Conservation (phyloP, 2,797 vertebrate species). For the Coreius guichenoti region DNA sequence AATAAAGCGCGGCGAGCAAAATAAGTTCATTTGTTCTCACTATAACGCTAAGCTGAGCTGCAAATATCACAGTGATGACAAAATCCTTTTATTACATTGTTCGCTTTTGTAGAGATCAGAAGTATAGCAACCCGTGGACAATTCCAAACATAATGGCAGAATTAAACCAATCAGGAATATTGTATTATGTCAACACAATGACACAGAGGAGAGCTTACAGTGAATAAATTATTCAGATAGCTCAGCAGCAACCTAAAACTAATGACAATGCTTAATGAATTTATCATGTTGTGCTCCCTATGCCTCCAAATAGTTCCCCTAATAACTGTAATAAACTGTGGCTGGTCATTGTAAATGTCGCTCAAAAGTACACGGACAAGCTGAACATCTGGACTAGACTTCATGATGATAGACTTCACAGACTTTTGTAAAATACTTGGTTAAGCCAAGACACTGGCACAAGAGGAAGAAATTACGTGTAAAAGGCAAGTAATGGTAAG, state of each 20-base stretch:
- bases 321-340: not conserved
- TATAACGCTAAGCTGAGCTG: not conserved
- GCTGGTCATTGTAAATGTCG: not conserved
- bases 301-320: not conserved
- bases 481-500: not conserved
- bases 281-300: slow-evolving; percentile 17
- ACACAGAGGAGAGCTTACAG: slow-evolving; percentile 31
- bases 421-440: no score
- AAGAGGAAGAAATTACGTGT: not conserved
- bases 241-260: slow-evolving; percentile 41
- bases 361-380: not conserved
- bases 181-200: slow-evolving; percentile 35
- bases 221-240: slow-evolving; percentile 51
- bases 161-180: slow-evolving; percentile 42
- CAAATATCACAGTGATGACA: not conserved
- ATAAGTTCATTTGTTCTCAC: slow-evolving; percentile 1
- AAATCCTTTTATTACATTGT: slow-evolving; percentile 4
- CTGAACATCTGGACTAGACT: not conserved
- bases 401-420: not conserved
- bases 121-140: not conserved
- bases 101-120: not conserved
- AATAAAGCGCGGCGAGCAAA: not conserved
- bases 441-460: not conserved
- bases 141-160: slow-evolving; percentile 15
- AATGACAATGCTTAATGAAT: slow-evolving; percentile 42